phyloP scores from a whole-genome alignment of 2,797 vertebrate genomes.

The Trachops cirrhosus region DNA sequence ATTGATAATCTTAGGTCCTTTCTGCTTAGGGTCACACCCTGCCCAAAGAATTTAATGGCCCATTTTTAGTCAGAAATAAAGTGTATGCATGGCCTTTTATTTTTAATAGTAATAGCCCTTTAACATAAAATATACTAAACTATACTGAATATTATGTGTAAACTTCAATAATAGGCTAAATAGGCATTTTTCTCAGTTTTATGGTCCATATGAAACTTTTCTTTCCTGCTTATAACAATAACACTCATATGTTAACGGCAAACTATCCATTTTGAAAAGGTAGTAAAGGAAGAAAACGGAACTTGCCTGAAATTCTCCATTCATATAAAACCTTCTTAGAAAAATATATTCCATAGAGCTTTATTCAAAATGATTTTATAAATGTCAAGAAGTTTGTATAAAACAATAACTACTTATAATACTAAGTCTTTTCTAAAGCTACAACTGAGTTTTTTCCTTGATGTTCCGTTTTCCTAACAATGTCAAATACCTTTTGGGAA shows the following conservation, averaged over 20 bases:
- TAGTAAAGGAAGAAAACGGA: conserved; percentile 15
- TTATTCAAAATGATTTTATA: background rate
- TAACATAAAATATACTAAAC: background rate
- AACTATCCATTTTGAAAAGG: background rate
- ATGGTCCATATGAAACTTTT: background rate
- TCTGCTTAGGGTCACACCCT: background rate
- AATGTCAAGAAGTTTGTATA: background rate
- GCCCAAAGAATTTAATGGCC: background rate
- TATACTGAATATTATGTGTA: background rate
- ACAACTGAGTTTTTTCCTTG: background rate
- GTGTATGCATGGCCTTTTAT: too few relatives aligned
- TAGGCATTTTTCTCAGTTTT: background rate
- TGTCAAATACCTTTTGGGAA: background rate
- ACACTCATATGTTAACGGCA: background rate
- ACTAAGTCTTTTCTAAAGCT: background rate
- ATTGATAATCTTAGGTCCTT: background rate
- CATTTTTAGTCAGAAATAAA: background rate
- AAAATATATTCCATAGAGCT: background rate
- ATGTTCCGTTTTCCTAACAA: background rate
- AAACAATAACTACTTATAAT: background rate
- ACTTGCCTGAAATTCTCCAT: background rate
- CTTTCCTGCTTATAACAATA: background rate
- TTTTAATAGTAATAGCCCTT: background rate
- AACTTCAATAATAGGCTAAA: background rate
- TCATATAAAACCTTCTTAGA: background rate